phyloP scores from a whole-genome alignment of 1,140 invertebrate species.

The Portunus trituberculatus region DNA sequence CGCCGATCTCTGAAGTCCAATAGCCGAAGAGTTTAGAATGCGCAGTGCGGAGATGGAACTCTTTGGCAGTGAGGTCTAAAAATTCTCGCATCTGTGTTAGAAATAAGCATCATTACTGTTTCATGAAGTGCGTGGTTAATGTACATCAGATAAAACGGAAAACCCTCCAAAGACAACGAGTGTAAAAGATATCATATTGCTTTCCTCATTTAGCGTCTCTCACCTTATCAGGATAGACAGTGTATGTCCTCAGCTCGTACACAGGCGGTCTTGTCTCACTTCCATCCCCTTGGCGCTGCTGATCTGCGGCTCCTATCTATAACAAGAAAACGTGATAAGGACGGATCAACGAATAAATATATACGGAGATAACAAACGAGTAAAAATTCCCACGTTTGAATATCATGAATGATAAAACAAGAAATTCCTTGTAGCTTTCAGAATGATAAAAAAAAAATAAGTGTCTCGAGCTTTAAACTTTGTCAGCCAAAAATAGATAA shows the following conservation, averaged over 20 bases:
- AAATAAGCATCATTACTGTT: background rate
- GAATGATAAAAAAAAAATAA: background rate
- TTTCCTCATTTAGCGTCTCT: background rate
- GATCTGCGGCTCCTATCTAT: background rate
- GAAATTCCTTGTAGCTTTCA: background rate
- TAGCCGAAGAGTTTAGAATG: slow-evolving; percentile 80
- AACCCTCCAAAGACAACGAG: no score
- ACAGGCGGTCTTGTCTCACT: background rate
- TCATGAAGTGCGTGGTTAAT: background rate
- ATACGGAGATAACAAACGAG: background rate
- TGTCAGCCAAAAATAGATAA: no score
- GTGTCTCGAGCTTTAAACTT: no score
- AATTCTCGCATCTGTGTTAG: slow-evolving; percentile 77
- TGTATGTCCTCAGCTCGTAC: slow-evolving; percentile 46
- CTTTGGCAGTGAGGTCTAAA: slow-evolving; percentile 79
- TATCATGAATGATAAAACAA: background rate
- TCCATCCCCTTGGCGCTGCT: background rate
- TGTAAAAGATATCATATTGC: background rate
- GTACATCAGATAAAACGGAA: no score
- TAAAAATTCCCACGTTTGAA: background rate
- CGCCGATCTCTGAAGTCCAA: slow-evolving; percentile 81
- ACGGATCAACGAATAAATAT: background rate
- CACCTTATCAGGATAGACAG: slow-evolving; percentile 45
- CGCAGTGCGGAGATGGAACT: slow-evolving; percentile 79
- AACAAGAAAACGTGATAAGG: background rate